Evolutionary conservation across 2,888 invertebrate genomes (phyloP), one percentile per base, ranked within the genome.

Genomic region (Stenchaetothrips biformis): DNA sequence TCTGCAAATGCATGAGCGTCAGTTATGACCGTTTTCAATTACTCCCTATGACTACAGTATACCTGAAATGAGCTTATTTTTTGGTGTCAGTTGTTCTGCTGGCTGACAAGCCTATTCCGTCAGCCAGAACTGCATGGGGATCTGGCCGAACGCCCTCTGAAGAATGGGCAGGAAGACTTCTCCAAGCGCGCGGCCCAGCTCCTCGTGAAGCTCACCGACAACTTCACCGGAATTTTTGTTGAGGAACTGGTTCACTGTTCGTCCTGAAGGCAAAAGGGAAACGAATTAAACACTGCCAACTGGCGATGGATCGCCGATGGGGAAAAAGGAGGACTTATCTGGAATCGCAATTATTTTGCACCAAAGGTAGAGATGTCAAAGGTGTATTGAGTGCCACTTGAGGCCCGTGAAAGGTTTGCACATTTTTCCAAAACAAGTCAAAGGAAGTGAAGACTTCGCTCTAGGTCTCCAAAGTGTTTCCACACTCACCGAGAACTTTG

Each of bases 191-290:
- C 87, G 86, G 74, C 89, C 89, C 79, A 91, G 86, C 83, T 89
- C 90, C 27, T 90, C 89, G 80, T 89, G 87, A 78, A 91, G 84
- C 84, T 91, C 91, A 0, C 86, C 85, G n/a, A 91, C 88, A n/a
- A 91, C 89, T 83, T 90, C 90, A 81, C 89, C 86, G 4, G 89
- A 89, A 84, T 91, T 90, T 84, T 90, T 89, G 85, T 91, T 91
- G 0, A 91, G 85, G 83, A 91, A 90, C 4, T 87, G 86, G 82
- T 91, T 90, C 18, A 91, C 88, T 0, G 90, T 90, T 80, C 89
- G 87, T 1, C 90, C 90, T 89, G 83, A 53, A 85, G 86, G 80
- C 74, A n/a, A 79, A 48, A 62, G 67, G 25, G 79, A 78, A 77
- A 48, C 79, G 79, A n/a, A 47, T 77, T 48, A 80, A 79, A 59